Conservation (phyloP, 2,888 invertebrate genomes). For the Brenthis daphne region DNA sequence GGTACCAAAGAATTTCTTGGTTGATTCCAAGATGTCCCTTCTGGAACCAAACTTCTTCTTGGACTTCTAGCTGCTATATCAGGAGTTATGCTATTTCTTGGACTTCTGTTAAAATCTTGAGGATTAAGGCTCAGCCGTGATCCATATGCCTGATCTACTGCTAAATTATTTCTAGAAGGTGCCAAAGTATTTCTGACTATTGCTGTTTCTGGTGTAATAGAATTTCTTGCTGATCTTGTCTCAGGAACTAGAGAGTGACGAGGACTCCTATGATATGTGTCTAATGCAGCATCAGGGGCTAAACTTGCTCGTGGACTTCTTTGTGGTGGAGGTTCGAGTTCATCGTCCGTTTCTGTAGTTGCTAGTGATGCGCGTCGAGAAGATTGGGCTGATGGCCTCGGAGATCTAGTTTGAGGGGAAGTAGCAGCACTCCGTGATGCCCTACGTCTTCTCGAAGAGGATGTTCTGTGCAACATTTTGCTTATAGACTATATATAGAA, state of each 20-base stretch:
- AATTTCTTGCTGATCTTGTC: slow-evolving; percentile 83
- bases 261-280: slow-evolving; percentile 80
- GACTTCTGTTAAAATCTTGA: slow-evolving; percentile 79
- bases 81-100: slow-evolving; percentile 76
- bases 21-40: slow-evolving; percentile 79
- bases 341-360: slow-evolving; percentile 84
- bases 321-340: slow-evolving; percentile 71
- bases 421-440: slow-evolving; percentile 86
- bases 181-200: slow-evolving; percentile 80
- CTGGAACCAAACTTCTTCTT: slow-evolving; percentile 83
- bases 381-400: slow-evolving; percentile 72
- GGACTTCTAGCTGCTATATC: slow-evolving; percentile 80
- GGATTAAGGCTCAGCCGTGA: slow-evolving; percentile 82
- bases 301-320: slow-evolving; percentile 83
- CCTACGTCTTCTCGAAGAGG: slow-evolving; percentile 85
- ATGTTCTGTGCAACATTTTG: slow-evolving; percentile 84
- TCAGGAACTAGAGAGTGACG: slow-evolving; percentile 82
- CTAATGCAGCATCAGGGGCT: slow-evolving; percentile 79
- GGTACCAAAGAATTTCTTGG: slow-evolving; percentile 83
- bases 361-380: slow-evolving; percentile 83
- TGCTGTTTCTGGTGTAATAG: slow-evolving; percentile 83
- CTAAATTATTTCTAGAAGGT: slow-evolving; percentile 83
- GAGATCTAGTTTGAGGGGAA: slow-evolving; percentile 82
- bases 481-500: background rate
- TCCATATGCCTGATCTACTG: slow-evolving; percentile 81